phyloP scores from a whole-genome alignment of 1,140 invertebrate genomes.

The Campoletis sonorensis region DNA sequence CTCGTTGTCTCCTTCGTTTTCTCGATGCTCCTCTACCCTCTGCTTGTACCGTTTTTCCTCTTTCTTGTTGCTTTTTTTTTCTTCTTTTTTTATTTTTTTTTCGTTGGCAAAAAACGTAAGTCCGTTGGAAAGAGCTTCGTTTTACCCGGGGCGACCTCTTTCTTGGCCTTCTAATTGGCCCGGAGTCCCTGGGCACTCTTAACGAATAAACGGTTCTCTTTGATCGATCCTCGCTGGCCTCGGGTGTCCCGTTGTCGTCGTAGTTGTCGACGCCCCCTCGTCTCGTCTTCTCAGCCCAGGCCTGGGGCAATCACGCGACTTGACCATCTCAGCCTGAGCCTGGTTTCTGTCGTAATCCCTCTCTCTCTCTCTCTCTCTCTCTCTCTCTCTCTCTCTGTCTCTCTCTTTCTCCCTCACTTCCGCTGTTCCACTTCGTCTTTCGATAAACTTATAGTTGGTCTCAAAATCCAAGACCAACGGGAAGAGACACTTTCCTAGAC shows the following conservation, averaged over 20 bases:
- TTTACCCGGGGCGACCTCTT: conserved; percentile 9
- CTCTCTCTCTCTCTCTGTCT: background rate
- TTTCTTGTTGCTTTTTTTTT: conserved; percentile 29
- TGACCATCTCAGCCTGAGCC: conserved; percentile 29
- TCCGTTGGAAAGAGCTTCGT: conserved; percentile 12
- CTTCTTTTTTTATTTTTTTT: conserved; percentile 29
- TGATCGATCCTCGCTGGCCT: conserved; percentile 54
- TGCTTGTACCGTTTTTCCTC: conserved; percentile 28
- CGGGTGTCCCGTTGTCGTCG: conserved; percentile 34
- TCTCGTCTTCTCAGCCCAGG: conserved; percentile 32
- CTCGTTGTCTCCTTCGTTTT: conserved; percentile 30
- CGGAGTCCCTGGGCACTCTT: conserved; percentile 49
- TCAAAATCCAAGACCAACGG: background rate
- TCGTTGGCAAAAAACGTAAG: conserved; percentile 37
- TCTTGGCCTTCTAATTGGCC: conserved; percentile 56
- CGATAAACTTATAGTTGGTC: conserved; percentile 1
- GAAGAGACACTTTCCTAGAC: background rate
- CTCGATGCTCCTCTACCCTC: conserved; percentile 4
- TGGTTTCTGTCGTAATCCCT: background rate
- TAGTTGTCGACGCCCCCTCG: conserved; percentile 28
- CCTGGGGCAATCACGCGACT: conserved; percentile 1
- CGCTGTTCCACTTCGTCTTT: background rate
- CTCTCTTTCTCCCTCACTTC: background rate
- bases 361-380: background rate
- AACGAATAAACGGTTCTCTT: conserved; percentile 56